Percentiles rank a stretch among this genome's conserved stretches.
phyloP scores from a whole-genome alignment of 2,888 invertebrate species.

The Steinernema carpocapsae region DNA sequence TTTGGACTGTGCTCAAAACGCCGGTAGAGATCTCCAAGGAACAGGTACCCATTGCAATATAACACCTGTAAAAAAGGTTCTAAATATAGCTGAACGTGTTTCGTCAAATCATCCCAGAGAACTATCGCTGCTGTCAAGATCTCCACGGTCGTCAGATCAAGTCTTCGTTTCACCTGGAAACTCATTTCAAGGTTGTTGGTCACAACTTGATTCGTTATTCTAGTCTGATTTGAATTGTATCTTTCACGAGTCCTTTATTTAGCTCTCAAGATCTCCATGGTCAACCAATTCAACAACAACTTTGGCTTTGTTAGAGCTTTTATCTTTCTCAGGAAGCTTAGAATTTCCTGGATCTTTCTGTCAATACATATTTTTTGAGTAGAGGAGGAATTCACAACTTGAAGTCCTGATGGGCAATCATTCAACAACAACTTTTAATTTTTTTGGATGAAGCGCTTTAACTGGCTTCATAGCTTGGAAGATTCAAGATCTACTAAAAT shows the following conservation, averaged over 20 bases:
- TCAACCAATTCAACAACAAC: background rate
- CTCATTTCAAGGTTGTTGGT: background rate
- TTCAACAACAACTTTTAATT: no score
- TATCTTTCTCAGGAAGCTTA: no score
- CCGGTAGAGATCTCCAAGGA: slow-evolving; percentile 63
- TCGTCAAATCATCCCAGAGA: slow-evolving; percentile 55
- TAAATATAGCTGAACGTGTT: slow-evolving; percentile 53
- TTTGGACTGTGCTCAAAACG: slow-evolving; percentile 69
- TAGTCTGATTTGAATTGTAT: slow-evolving; percentile 2
- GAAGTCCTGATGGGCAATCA: no score
- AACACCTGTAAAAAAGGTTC: background rate
- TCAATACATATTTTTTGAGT: no score
- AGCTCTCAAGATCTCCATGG: background rate
- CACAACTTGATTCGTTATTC: slow-evolving; percentile 1
- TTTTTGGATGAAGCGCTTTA: no score
- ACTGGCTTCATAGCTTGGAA: no score
- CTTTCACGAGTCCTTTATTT: background rate
- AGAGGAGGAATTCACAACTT: no score
- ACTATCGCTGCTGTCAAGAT: slow-evolving; percentile 58
- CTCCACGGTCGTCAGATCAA: slow-evolving; percentile 56
- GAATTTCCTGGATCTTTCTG: no score
- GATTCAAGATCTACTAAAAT: no score
- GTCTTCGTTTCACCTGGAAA: slow-evolving; percentile 43
- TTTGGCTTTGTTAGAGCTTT: no score
- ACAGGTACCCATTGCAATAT: background rate